Base-by-base conservation (phyloP, 2,113 vertebrate genomes). In the Scytalopus superciliaris region DNA sequence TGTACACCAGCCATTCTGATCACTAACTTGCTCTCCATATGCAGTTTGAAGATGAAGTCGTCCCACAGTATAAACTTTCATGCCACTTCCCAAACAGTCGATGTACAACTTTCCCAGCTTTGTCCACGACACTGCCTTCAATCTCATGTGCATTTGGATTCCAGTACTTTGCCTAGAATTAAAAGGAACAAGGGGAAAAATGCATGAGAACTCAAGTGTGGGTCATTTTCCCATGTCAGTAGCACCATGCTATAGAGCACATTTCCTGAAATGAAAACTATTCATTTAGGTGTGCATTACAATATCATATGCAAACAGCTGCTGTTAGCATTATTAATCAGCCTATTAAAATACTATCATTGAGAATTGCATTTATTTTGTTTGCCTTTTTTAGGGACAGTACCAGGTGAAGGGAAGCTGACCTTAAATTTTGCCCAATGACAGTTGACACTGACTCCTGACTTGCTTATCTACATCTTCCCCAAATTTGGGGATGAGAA, bases 61-160 rank as follows among this genome's bases (percentile, higher is more conserved):
- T 98, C 14, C 99, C 99, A 35, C 98, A 98, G 97, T 98, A 99
- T 88, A 99, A 97, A 42, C 98, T 98, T 56, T 99, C 99, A 1
- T 99, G 98, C 99, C 99, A 99, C 89, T 99, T 99, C 49, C 99
- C 99, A 85, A 99, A 99, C 22, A 99, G 98, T 47, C 97, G 98
- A 85, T 98, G 99, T 77, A 99, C 93, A 13, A 98, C 98, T 69
- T 99, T 99, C 19, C 99, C 99, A 27, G 97, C 98, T 87, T 97
- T 98, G 94, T 99, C 98, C 39, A 98, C 97, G 31, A 99, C 97
- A 1, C 97, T 97, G 70, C 99, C 99, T 97, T 99, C 99, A 69
- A 99, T 98, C 92, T 99, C 99, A 21, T 99, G 99, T 67, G 98
- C 98, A 27, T 98, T 99, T 19, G 99, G 99, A 97, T 98, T 99